A percentile compares a stretch with the other conserved stretches of the same genome.
Evolutionary conservation across 2,888 invertebrate species (phyloP).

Genomic region (Ryuthela nishihirai): DNA sequence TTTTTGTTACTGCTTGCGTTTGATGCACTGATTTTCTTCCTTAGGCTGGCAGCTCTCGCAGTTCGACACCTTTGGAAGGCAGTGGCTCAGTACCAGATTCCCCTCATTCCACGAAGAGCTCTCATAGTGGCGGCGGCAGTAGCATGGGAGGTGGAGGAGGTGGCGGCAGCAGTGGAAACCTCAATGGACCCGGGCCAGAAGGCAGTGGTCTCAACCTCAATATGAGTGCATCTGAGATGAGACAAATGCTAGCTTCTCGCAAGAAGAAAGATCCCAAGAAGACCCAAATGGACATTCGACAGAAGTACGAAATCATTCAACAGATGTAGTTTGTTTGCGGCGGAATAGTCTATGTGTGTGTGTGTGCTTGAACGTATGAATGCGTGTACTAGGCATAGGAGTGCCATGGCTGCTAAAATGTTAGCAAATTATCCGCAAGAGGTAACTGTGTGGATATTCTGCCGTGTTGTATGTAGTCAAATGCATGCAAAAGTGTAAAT

Average conservation of each 20-base stretch:
- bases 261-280: conserved; percentile 89
- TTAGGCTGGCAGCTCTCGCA: conserved; percentile 23
- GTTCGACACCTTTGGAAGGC: conserved; percentile 32
- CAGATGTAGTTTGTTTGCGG: too few species aligned
- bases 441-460: too few species aligned
- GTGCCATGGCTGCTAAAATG: too few species aligned
- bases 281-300: conserved; percentile 81
- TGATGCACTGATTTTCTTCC: background rate
- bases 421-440: too few species aligned
- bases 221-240: conserved; percentile 89
- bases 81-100: conserved; percentile 44
- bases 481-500: too few species aligned
- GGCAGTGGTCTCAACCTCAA: conserved; percentile 64
- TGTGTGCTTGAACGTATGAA: too few species aligned
- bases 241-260: conserved; percentile 76
- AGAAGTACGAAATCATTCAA: conserved; percentile 91
- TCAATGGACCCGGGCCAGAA: background rate
- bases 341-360: too few species aligned
- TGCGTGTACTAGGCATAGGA: too few species aligned
- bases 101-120: conserved; percentile 34
- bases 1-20: too few species aligned
- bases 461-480: too few species aligned
- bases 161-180: conserved; percentile 8
- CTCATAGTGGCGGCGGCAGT: conserved; percentile 14
- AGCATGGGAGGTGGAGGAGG: conserved; percentile 4